phyloP scores from a whole-genome alignment of 2,113 vertebrate genomes.

The Peromyscus leucopus region DNA sequence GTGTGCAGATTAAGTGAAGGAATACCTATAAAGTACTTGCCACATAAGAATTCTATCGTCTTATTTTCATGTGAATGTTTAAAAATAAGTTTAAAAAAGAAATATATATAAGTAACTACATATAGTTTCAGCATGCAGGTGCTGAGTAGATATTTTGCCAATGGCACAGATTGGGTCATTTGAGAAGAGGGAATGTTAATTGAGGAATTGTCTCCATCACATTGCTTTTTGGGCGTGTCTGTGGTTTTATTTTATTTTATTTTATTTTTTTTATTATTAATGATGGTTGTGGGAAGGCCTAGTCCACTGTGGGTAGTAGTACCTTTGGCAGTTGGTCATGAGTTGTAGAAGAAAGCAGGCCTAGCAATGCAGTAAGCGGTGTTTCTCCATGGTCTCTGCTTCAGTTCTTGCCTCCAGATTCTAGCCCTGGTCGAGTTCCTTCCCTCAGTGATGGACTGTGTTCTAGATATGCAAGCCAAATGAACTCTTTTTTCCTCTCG shows the following conservation, averaged over 20 bases:
- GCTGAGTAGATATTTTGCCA: background rate
- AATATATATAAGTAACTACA: background rate
- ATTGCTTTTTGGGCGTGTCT: background rate
- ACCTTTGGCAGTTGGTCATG: background rate
- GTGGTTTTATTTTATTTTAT: no score
- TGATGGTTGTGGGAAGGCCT: background rate
- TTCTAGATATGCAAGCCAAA: background rate
- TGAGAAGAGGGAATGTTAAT: background rate
- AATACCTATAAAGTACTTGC: background rate
- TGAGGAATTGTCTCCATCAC: background rate
- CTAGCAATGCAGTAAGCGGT: background rate
- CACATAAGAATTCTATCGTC: background rate
- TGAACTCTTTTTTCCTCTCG: background rate
- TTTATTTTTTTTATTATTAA: background rate
- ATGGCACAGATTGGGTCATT: background rate
- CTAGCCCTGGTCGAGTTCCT: background rate
- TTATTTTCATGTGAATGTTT: background rate
- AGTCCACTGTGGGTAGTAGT: background rate
- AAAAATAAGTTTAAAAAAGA: background rate
- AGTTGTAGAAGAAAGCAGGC: background rate
- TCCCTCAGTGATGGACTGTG: background rate
- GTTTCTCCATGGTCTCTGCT: background rate
- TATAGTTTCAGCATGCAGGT: background rate
- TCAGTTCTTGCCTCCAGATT: background rate
- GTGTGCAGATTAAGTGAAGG: constrained; percentile 20